phyloP scores from a whole-genome alignment of 2,113 vertebrate genomes.

The Lanius ludovicianus region DNA sequence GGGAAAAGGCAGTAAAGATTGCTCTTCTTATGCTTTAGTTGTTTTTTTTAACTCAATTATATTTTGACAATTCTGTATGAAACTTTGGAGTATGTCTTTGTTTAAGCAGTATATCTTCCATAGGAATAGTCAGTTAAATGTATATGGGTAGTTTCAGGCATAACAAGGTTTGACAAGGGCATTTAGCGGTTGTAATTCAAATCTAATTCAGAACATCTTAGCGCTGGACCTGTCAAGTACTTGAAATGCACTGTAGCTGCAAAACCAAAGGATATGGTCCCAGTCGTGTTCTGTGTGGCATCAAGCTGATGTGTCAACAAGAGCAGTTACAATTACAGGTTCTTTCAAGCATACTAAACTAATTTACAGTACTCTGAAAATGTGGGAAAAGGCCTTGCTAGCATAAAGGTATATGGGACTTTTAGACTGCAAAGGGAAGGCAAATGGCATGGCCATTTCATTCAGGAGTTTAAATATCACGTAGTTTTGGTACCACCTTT shows the following conservation, averaged over 20 bases:
- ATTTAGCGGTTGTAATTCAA: constrained; percentile 99
- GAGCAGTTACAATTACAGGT: constrained; percentile 85
- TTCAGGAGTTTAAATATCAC: not conserved
- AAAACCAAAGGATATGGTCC: constrained; percentile 79
- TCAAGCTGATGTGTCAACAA: constrained; percentile 93
- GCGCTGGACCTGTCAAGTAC: constrained; percentile 95
- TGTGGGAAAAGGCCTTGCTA: constrained; percentile 73
- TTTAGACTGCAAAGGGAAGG: constrained; percentile 56
- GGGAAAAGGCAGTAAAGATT: constrained; percentile 71
- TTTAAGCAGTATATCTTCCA: constrained; percentile 85
- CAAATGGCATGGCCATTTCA: constrained; percentile 55
- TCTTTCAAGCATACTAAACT: constrained; percentile 86
- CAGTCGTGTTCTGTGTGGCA: constrained; percentile 88
- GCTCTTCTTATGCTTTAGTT: constrained; percentile 74
- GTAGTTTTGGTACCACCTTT: constrained; percentile 8
- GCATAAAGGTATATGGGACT: constrained; percentile 52
- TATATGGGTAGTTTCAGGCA: constrained; percentile 93
- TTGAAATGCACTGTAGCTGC: constrained; percentile 89
- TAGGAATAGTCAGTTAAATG: constrained; percentile 82
- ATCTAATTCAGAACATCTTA: constrained; percentile 99
- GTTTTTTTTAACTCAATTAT: constrained; percentile 87
- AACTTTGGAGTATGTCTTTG: constrained; percentile 91
- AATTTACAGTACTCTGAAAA: constrained; percentile 83
- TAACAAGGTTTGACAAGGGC: constrained; percentile 98
- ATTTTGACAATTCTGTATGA: constrained; percentile 89